Evolutionary conservation across 53 echinoderm and acorn worm genomes (phyloP), one percentile per base, ranked within the genome.

Genomic region (Holothuria scabra): DNA sequence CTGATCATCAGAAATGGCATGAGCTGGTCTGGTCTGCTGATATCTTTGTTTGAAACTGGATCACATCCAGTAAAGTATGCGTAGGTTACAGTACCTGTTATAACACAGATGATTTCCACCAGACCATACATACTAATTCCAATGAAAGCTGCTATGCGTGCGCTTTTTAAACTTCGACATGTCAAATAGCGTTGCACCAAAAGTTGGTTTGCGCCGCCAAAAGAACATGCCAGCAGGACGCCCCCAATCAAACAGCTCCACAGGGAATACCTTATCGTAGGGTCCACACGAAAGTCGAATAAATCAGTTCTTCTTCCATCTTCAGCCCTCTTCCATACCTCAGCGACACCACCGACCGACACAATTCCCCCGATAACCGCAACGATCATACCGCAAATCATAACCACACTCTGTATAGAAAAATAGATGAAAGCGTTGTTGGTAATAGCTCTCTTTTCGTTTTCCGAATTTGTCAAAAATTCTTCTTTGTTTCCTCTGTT

Each of bases 261-360:
- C 25, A 74, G 46, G 1, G 74, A 33, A 41, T 41, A 48, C 21
- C 46, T 31, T 48, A 74, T 22, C 8, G 41, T 74, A 14, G 74
- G 74, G 24, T 74, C 74, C 20, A 67, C 20, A 67, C 67, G 67
- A 29, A 67, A 67, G 14, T 67, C 67, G 1, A 74, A 74, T 14
- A 74, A 21, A 10, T 21, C n/a, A 21, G 74, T 33, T 24, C 74
- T n/a, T 8, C 46, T 22, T 8, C 74, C 74, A 1, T 48, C n/a
- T 41, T 33, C 44, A 48, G 74, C 74, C n/a, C 33, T 14, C 8
- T 20, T 20, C 74, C 74, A 74, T 21, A 74, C n/a, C 21, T 31
- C 37, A 12, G 2, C 32, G 8, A 74, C 46, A 6, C 26, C 74
- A 14, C 74, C 74, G 25, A 48, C n/a, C 46, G 37, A 19, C 21